These are phyloP conservation scores for Protodeltote pygarga DNA, from an alignment of 2,888 invertebrate genomes.

Conservation along the genomic window DNA sequence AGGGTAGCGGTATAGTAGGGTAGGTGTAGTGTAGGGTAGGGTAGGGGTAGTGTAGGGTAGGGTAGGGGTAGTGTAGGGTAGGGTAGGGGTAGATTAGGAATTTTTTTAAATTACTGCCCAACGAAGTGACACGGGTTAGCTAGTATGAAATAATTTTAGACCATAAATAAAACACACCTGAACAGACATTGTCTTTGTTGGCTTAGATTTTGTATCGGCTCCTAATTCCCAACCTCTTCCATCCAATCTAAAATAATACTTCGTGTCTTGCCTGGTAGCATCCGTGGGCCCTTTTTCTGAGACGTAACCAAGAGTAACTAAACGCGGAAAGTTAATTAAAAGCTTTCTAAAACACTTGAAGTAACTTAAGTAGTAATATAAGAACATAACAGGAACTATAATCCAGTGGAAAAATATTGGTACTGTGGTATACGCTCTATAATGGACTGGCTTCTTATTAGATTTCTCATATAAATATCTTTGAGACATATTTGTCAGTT, in stretches of 20 bases:
- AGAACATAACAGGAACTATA: conserved; percentile 55
- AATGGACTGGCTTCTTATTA: conserved; percentile 56
- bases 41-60: too few relatives aligned
- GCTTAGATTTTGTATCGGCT: conserved; percentile 38
- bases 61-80: too few relatives aligned
- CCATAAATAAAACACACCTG: conserved; percentile 51
- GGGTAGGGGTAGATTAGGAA: too few relatives aligned
- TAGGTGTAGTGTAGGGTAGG: too few relatives aligned
- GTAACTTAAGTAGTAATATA: conserved; percentile 59
- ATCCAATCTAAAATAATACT: conserved; percentile 57
- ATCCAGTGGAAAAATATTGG: conserved; percentile 59
- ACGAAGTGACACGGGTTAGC: too few relatives aligned
- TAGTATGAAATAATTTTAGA: too few relatives aligned
- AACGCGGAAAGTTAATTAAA: conserved; percentile 59
- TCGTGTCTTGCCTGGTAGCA: conserved; percentile 54
- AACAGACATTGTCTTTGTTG: conserved; percentile 50
- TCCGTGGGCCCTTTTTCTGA: conserved; percentile 64
- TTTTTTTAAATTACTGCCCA: too few relatives aligned
- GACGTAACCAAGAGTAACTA: conserved; percentile 63
- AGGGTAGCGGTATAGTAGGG: too few relatives aligned
- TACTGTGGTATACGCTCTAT: conserved; percentile 60
- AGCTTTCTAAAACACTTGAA: conserved; percentile 62
- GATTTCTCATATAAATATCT: conserved; percentile 54
- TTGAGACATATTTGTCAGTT: conserved; percentile 61
- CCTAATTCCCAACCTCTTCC: conserved; percentile 60